Percentiles rank a stretch among this genome's conserved stretches.
Evolutionary conservation across 2,888 invertebrate species (phyloP).

Genomic region (Tinea trinotella): DNA sequence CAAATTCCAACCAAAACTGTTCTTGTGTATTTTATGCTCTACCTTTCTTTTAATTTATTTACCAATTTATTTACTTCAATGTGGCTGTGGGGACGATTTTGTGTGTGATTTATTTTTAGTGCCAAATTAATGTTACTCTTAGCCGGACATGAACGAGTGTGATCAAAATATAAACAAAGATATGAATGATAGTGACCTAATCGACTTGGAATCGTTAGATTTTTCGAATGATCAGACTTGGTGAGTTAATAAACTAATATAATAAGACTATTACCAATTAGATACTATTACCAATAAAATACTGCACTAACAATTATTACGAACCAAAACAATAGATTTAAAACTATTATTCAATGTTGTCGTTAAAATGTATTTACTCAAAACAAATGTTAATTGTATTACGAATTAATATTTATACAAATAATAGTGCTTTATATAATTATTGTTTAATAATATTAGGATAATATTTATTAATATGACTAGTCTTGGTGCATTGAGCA

Average conservation of each 20-base stretch:
- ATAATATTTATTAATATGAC: neutral
- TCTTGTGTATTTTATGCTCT: slow-evolving; percentile 55
- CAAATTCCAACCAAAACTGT: slow-evolving; percentile 62
- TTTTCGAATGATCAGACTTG: slow-evolving; percentile 74
- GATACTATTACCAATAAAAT: too few relatives aligned
- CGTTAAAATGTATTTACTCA: too few relatives aligned
- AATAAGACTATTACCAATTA: neutral
- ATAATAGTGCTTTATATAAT: too few relatives aligned
- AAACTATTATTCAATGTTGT: too few relatives aligned
- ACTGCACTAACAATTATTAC: too few relatives aligned
- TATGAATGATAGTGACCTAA: slow-evolving; percentile 68
- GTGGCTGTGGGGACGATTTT: slow-evolving; percentile 50
- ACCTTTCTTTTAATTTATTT: slow-evolving; percentile 51
- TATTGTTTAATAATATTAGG: neutral
- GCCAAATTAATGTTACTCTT: slow-evolving; percentile 65
- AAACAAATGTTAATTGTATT: too few relatives aligned
- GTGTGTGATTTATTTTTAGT: slow-evolving; percentile 54
- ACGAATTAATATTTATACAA: too few relatives aligned
- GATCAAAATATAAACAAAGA: slow-evolving; percentile 72
- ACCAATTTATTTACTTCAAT: slow-evolving; percentile 32
- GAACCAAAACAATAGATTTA: too few relatives aligned
- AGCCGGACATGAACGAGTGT: slow-evolving; percentile 57
- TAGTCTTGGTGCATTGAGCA: slow-evolving; percentile 7
- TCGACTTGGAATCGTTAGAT: slow-evolving; percentile 71
- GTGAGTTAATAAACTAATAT: slow-evolving; percentile 44